Conservation (phyloP, 2,888 invertebrate species). For the Falcaria lacertinaria region DNA sequence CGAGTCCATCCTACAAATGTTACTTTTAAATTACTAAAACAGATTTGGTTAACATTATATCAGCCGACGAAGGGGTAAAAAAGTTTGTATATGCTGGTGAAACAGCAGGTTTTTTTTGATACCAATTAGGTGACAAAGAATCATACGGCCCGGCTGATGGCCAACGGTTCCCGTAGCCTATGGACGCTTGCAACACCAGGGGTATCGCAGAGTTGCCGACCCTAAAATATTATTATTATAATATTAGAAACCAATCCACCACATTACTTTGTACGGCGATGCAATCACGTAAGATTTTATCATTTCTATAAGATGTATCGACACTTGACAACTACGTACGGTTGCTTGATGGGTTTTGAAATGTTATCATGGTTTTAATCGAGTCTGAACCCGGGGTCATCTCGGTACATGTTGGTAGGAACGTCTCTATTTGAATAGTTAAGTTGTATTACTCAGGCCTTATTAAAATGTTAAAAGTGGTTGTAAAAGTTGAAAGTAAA, state of each 20-base stretch:
- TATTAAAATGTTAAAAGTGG: not conserved
- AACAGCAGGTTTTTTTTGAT: too few species aligned
- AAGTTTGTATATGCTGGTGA: too few species aligned
- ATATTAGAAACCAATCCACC: not conserved
- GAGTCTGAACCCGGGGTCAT: constrained; percentile 24
- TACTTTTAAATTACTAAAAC: too few species aligned
- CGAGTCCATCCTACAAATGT: too few species aligned
- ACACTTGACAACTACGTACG: not conserved
- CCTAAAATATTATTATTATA: not conserved
- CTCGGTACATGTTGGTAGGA: constrained; percentile 22
- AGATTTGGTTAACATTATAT: too few species aligned
- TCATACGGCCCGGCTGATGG: too few species aligned
- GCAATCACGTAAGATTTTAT: not conserved
- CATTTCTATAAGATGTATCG: not conserved
- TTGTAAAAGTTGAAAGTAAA: too few species aligned
- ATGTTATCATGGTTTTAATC: constrained; percentile 25
- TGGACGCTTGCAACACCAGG: too few species aligned
- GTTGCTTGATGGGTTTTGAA: not conserved
- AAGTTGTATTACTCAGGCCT: not conserved
- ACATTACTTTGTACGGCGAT: not conserved
- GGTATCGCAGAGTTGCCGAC: too few species aligned
- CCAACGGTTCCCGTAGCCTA: too few species aligned
- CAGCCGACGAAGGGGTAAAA: too few species aligned
- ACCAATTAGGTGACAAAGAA: too few species aligned
- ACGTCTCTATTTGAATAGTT: constrained; percentile 4